Percentiles rank a stretch among this genome's conserved stretches.
Conservation (phyloP, 30 jellyfish, hydroid and myxozoan genomes). For the Mastigias papua region DNA sequence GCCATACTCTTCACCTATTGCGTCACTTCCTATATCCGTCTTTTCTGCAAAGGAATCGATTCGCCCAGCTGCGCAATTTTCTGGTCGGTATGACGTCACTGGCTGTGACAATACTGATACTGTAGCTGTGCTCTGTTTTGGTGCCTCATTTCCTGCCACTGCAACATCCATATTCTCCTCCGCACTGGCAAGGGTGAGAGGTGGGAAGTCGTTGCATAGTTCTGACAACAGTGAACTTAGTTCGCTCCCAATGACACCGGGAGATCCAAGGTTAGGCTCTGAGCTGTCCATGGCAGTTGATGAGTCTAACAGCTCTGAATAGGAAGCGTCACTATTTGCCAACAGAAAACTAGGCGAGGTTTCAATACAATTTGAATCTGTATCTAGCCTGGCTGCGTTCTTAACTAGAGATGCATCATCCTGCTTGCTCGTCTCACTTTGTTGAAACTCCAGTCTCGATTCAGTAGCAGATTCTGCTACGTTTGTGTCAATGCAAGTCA, state of each 20-base stretch:
- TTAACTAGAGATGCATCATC: not conserved
- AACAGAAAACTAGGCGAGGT: not conserved
- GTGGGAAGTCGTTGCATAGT: conserved; percentile 62
- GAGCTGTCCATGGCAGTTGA: conserved; percentile 13
- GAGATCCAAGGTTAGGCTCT: conserved; percentile 29
- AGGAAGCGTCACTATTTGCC: not conserved
- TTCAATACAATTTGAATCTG: conserved; percentile 7
- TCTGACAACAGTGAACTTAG: conserved; percentile 51
- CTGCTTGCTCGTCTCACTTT: not conserved
- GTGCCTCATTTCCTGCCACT: conserved; percentile 12
- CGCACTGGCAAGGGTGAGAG: conserved; percentile 44
- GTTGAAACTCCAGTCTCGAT: not conserved
- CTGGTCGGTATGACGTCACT: conserved; percentile 3
- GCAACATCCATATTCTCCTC: conserved; percentile 62
- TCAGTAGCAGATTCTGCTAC: not conserved
- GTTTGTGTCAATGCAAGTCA: not conserved
- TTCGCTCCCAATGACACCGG: conserved; percentile 67
- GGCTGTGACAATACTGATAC: conserved; percentile 12
- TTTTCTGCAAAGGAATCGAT: not conserved
- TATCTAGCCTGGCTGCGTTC: not conserved
- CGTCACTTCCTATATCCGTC: not conserved
- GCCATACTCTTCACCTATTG: not conserved
- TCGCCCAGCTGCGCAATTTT: not conserved
- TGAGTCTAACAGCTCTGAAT: conserved; percentile 20
- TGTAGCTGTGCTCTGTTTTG: not conserved